phyloP scores from a whole-genome alignment of 2,888 invertebrate species.

The Monopis laevigella region DNA sequence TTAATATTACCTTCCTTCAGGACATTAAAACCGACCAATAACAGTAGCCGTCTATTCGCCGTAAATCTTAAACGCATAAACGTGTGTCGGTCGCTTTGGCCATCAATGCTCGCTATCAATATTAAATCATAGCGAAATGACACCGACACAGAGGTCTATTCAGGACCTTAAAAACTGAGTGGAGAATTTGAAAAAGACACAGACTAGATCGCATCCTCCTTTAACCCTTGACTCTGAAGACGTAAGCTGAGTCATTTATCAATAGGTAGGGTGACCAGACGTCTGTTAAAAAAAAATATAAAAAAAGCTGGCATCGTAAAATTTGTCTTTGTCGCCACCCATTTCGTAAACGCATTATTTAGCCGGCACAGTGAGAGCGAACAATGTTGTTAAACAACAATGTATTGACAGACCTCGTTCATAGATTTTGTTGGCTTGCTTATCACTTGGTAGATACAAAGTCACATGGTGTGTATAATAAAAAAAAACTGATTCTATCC shows the following conservation, averaged over 20 bases:
- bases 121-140: constrained; percentile 51
- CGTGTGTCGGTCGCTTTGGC: constrained; percentile 23
- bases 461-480: too few relatives aligned
- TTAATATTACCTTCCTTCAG: too few relatives aligned
- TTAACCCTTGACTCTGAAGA: constrained; percentile 54
- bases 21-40: constrained; percentile 1
- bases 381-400: too few relatives aligned
- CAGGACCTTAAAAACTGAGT: constrained; percentile 33
- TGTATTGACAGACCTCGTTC: too few relatives aligned
- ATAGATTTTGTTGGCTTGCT: too few relatives aligned
- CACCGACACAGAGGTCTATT: constrained; percentile 21
- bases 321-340: too few relatives aligned
- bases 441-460: too few relatives aligned
- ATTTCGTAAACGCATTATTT: too few relatives aligned
- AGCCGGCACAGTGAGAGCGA: too few relatives aligned
- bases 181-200: constrained; percentile 43
- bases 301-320: too few relatives aligned
- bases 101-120: constrained; percentile 52
- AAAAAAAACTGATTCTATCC: too few relatives aligned
- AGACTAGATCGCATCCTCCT: constrained; percentile 49
- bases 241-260: constrained; percentile 58
- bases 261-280: constrained; percentile 41
- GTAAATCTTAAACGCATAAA: constrained; percentile 7
- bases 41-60: constrained; percentile 8
- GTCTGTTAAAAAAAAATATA: too few relatives aligned